Percentiles rank a stretch among this genome's conserved stretches.
These are phyloP conservation scores for Nemoura dubitans DNA, from an alignment of 2,888 invertebrate genomes.

Conservation along the genomic window DNA sequence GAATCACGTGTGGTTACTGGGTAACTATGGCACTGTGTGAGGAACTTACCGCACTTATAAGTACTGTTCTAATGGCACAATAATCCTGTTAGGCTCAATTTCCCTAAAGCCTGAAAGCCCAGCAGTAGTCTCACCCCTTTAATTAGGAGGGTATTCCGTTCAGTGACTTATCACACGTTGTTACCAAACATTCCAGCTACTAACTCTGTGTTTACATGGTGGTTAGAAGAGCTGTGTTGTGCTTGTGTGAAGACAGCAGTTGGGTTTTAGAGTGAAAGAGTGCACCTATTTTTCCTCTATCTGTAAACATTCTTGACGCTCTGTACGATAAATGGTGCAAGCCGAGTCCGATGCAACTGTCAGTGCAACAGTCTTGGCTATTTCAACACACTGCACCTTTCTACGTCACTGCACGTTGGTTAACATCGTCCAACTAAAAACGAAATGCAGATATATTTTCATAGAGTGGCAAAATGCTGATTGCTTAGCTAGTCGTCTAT, in stretches of 20 bases:
- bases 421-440: neutral
- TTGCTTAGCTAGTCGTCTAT: neutral
- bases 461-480: too few species aligned
- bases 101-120: neutral
- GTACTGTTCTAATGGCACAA: too few species aligned
- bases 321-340: too few species aligned
- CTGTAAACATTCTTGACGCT: too few species aligned
- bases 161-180: neutral
- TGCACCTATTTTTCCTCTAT: neutral
- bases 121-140: neutral
- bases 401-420: neutral
- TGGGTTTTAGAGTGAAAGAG: neutral
- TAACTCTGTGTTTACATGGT: neutral
- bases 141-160: neutral
- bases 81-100: too few species aligned
- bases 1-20: too few species aligned
- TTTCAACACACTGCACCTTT: neutral
- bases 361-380: neutral
- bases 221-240: too few species aligned
- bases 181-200: neutral
- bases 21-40: too few species aligned
- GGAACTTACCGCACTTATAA: too few species aligned
- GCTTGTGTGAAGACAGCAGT: too few species aligned
- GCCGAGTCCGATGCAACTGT: neutral
- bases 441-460: too few species aligned